Evolutionary conservation across 2,888 invertebrate species (phyloP).

Genomic region (Tipula helvola): DNA sequence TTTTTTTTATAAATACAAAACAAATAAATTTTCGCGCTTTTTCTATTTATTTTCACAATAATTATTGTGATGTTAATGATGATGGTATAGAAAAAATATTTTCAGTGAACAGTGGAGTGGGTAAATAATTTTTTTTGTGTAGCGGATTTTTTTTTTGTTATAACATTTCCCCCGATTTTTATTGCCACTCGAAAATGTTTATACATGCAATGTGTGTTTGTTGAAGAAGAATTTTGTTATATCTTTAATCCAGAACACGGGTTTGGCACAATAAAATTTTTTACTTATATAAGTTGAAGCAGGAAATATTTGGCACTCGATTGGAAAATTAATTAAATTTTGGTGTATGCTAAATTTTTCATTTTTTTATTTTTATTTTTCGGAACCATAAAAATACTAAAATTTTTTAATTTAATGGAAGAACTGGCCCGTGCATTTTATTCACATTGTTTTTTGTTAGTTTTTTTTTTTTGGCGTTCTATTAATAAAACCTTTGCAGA

Average conservation of each 20-base stretch:
- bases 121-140: neutral
- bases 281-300: neutral
- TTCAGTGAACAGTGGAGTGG: neutral
- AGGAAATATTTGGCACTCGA: neutral
- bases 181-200: neutral
- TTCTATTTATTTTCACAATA: neutral
- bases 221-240: neutral
- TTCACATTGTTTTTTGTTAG: too few species aligned
- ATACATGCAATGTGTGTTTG: neutral
- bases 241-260: neutral
- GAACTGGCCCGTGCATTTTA: too few species aligned
- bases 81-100: neutral
- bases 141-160: neutral
- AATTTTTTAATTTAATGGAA: neutral
- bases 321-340: neutral
- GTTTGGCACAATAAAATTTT: neutral
- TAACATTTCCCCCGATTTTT: neutral
- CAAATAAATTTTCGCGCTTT: neutral
- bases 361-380: neutral
- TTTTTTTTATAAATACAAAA: neutral
- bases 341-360: neutral
- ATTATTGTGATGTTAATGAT: neutral
- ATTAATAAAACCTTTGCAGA: too few species aligned
- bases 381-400: neutral
- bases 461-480: too few species aligned